Evolutionary conservation across 2,113 vertebrate species (phyloP).

Genomic region (Carlito syrichta): DNA sequence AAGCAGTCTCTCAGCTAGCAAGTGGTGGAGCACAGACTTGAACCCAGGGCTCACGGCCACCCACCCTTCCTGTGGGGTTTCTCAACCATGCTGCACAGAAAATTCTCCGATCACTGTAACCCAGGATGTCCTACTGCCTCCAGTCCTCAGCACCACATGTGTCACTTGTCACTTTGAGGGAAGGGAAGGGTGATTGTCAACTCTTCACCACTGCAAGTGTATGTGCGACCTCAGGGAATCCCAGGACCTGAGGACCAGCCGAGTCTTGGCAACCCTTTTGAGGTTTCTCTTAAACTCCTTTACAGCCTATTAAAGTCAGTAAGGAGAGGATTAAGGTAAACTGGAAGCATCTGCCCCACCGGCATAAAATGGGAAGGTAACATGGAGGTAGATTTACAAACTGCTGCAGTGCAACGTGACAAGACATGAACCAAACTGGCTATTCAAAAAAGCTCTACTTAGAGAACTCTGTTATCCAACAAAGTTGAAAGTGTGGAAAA

Average conservation of each 20-base stretch:
- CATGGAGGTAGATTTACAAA: slow-evolving; percentile 39
- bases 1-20: not conserved
- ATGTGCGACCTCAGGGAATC: slow-evolving; percentile 17
- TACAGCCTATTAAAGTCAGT: slow-evolving; percentile 52
- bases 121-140: not conserved
- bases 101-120: not conserved
- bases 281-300: slow-evolving; percentile 69
- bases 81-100: not conserved
- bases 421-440: slow-evolving; percentile 2
- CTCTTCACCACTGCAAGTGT: not conserved
- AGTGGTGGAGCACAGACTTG: not conserved
- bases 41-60: not conserved
- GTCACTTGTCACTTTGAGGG: not conserved
- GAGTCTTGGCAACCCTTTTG: slow-evolving; percentile 56
- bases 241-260: slow-evolving; percentile 16
- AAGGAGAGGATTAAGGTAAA: slow-evolving; percentile 30
- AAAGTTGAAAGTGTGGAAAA: slow-evolving; percentile 50
- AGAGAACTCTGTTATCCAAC: slow-evolving; percentile 45
- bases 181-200: not conserved
- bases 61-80: not conserved
- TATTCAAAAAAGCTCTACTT: slow-evolving; percentile 56
- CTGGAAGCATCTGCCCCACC: not conserved
- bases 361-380: slow-evolving; percentile 22
- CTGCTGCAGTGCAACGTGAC: not conserved
- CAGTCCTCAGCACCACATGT: not conserved